A percentile compares a stretch with the other conserved stretches of the same genome.
These are phyloP conservation scores for Drosophila helvetica DNA, from an alignment of 2,888 invertebrate genomes.

Conservation along the genomic window DNA sequence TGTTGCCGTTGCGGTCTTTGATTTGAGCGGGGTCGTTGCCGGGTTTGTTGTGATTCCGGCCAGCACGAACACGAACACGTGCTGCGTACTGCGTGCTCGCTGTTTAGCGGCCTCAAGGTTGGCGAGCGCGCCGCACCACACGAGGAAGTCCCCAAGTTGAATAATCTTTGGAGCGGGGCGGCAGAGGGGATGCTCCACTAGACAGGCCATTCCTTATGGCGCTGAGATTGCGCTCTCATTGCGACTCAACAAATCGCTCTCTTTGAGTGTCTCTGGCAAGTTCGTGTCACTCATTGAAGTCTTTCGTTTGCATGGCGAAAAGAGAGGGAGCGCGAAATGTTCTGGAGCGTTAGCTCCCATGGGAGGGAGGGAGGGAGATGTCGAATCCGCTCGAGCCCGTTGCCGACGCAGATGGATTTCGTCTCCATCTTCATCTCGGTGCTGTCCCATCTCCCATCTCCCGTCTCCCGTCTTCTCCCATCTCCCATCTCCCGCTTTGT, in stretches of 20 bases:
- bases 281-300: constrained; percentile 50
- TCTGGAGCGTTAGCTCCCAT: not conserved
- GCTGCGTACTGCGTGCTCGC: constrained; percentile 11
- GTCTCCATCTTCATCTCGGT: not conserved
- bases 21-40: constrained; percentile 49
- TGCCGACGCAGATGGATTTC: constrained; percentile 22
- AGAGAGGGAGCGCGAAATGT: constrained; percentile 23
- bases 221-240: constrained; percentile 8
- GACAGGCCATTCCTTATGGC: not conserved
- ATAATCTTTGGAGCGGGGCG: not conserved
- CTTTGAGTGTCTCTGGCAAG: constrained; percentile 19
- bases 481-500: constrained; percentile 10
- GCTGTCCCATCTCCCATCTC: not conserved
- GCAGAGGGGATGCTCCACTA: not conserved
- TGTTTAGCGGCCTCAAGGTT: constrained; percentile 22
- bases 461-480: too few relatives aligned
- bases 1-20: constrained; percentile 15
- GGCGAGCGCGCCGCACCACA: constrained; percentile 17
- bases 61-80: constrained; percentile 27
- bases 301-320: constrained; percentile 44
- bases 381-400: constrained; percentile 5
- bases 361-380: constrained; percentile 3
- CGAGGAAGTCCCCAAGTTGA: constrained; percentile 24
- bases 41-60: constrained; percentile 13
- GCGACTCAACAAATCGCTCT: not conserved